Evolutionary conservation across 2,888 invertebrate genomes (phyloP).

Genomic region (Aphidoletes aphidimyza): DNA sequence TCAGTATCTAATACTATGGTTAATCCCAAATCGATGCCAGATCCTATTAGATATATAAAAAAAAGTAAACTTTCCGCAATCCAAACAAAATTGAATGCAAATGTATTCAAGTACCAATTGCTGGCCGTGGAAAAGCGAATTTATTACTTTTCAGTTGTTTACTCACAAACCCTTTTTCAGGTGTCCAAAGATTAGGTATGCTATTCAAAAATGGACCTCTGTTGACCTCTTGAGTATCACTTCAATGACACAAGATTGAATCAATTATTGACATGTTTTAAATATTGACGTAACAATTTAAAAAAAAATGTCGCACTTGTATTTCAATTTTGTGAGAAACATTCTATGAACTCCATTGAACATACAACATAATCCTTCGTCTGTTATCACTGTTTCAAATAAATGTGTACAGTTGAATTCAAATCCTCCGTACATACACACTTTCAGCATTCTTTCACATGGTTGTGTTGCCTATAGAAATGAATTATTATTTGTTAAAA

Average conservation of each 20-base stretch:
- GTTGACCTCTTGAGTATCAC: background rate
- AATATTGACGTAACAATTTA: no score
- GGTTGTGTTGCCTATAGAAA: conserved; percentile 71
- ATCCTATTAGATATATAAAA: no score
- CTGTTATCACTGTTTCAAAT: conserved; percentile 82
- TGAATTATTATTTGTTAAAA: no score
- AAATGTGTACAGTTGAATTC: conserved; percentile 73
- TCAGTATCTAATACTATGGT: conserved; percentile 78
- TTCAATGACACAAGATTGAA: background rate
- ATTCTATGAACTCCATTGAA: conserved; percentile 83
- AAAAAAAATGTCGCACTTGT: no score
- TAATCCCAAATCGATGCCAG: conserved; percentile 71
- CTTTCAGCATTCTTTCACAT: conserved; percentile 78
- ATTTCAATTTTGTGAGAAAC: conserved; percentile 62
- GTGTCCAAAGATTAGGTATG: conserved; percentile 76
- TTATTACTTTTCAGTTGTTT: background rate
- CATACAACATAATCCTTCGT: conserved; percentile 86
- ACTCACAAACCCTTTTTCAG: conserved; percentile 74
- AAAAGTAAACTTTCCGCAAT: no score
- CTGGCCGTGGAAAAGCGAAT: conserved; percentile 11
- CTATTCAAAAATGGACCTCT: background rate
- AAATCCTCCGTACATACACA: conserved; percentile 76
- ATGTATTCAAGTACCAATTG: conserved; percentile 18
- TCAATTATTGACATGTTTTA: no score
- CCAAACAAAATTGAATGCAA: background rate